Evolutionary conservation across 2,113 vertebrate species (phyloP).

Genomic region (Oncorhynchus masou): DNA sequence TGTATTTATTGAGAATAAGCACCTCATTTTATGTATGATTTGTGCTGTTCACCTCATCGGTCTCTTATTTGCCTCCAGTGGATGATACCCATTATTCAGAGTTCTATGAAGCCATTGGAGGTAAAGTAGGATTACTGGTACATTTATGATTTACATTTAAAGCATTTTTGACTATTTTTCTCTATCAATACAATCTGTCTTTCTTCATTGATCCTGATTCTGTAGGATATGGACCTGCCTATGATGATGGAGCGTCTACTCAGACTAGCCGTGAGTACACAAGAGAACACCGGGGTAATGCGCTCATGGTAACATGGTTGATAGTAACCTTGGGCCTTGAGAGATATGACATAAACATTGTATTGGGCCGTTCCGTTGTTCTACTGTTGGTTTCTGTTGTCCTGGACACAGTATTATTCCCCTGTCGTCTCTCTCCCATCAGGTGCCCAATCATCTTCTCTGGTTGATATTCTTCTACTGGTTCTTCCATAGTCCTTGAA

Average conservation of each 20-base stretch:
- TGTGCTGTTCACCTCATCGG: not conserved
- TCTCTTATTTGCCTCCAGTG: conserved; percentile 69
- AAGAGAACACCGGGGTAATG: not conserved
- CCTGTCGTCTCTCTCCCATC: not conserved
- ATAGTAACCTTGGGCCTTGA: not conserved
- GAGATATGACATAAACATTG: not conserved
- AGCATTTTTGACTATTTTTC: not conserved
- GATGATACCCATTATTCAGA: conserved; percentile 90
- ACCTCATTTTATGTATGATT: not conserved
- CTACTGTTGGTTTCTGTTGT: not conserved
- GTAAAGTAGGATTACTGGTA: conserved; percentile 59
- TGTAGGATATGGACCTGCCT: conserved; percentile 90
- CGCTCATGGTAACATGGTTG: not conserved
- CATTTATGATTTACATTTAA: not conserved
- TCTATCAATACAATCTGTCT: not conserved
- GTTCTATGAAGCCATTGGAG: conserved; percentile 92
- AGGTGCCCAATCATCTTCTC: conserved; percentile 92
- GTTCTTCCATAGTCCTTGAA: conserved; percentile 95
- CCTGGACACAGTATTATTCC: not conserved
- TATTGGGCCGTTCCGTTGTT: not conserved
- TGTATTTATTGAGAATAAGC: not conserved
- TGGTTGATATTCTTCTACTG: conserved; percentile 96
- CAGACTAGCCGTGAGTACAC: conserved; percentile 83
- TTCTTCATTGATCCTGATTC: conserved; percentile 3
- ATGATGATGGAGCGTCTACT: conserved; percentile 86